Conservation (phyloP, 2,888 invertebrate genomes). For the Eupithecia tripunctaria region DNA sequence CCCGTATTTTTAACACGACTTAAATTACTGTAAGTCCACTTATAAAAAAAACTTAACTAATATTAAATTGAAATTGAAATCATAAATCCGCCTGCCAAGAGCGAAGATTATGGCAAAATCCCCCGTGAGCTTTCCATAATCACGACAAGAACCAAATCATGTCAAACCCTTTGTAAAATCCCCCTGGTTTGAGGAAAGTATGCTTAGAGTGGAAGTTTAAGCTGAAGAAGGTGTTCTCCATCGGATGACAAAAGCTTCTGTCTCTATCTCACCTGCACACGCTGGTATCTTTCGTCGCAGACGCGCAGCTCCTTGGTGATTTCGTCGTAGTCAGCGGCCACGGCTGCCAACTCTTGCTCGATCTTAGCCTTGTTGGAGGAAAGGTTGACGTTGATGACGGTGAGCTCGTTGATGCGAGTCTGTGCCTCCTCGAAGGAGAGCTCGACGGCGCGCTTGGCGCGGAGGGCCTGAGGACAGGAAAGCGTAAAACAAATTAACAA, state of each 20-base stretch:
- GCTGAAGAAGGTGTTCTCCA: neutral
- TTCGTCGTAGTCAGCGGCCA: slow-evolving; percentile 98
- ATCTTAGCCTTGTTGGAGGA: slow-evolving; percentile 97
- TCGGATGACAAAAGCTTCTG: neutral
- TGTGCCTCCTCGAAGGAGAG: slow-evolving; percentile 95
- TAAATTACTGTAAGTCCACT: too few species aligned
- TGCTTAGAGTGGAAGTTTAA: too few species aligned
- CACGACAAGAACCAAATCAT: too few species aligned
- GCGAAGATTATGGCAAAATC: neutral
- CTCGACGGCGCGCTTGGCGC: slow-evolving; percentile 96
- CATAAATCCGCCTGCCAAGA: too few species aligned
- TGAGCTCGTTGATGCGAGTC: slow-evolving; percentile 96
- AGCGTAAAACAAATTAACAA: neutral
- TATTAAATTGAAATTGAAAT: too few species aligned
- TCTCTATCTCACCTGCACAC: slow-evolving; percentile 86
- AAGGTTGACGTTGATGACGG: slow-evolving; percentile 97
- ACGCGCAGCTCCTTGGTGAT: slow-evolving; percentile 97
- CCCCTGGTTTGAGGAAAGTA: too few species aligned
- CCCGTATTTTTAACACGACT: too few species aligned
- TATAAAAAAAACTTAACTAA: too few species aligned
- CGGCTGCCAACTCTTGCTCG: slow-evolving; percentile 95
- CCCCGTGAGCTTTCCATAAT: too few species aligned
- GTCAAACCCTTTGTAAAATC: too few species aligned
- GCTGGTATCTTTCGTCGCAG: slow-evolving; percentile 97
- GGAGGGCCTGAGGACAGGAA: slow-evolving; percentile 89